These are phyloP conservation scores for Aythya baeri DNA, from an alignment of 2,113 vertebrate genomes.

Conservation along the genomic window DNA sequence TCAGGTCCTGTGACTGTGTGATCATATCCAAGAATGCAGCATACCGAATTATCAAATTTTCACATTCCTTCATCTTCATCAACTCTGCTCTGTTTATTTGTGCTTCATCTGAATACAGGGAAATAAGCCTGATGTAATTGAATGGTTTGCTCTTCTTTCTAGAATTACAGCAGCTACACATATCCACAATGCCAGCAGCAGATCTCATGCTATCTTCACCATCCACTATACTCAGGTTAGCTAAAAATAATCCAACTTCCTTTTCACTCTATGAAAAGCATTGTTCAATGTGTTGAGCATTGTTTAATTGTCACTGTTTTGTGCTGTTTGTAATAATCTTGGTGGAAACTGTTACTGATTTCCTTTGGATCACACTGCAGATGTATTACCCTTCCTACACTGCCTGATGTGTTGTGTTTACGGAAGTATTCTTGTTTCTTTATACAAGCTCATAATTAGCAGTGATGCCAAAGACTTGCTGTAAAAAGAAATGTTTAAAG, in stretches of 20 bases:
- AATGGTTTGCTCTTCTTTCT: constrained; percentile 23
- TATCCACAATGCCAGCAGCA: constrained; percentile 94
- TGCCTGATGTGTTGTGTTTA: not conserved
- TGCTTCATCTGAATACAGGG: not conserved
- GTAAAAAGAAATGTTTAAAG: not conserved
- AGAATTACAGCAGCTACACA: constrained; percentile 97
- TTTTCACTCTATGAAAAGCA: not conserved
- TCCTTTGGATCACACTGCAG: constrained; percentile 24
- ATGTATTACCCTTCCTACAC: not conserved
- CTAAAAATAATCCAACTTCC: constrained; percentile 30
- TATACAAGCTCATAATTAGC: not conserved
- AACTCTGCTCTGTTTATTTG: not conserved
- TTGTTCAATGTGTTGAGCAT: not conserved
- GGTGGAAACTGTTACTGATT: not conserved
- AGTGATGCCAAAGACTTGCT: not conserved
- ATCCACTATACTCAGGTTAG: constrained; percentile 95
- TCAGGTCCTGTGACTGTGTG: not conserved
- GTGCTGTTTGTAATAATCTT: not conserved
- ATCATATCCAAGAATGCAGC: not conserved
- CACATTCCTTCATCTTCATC: not conserved
- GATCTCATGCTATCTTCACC: constrained; percentile 97
- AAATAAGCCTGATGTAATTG: not conserved
- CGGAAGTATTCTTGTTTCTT: constrained; percentile 3
- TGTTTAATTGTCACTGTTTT: constrained; percentile 23
- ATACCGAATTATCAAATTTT: not conserved